Conservation (phyloP, 2,113 vertebrate genomes). For the Mesitornis unicolor region DNA sequence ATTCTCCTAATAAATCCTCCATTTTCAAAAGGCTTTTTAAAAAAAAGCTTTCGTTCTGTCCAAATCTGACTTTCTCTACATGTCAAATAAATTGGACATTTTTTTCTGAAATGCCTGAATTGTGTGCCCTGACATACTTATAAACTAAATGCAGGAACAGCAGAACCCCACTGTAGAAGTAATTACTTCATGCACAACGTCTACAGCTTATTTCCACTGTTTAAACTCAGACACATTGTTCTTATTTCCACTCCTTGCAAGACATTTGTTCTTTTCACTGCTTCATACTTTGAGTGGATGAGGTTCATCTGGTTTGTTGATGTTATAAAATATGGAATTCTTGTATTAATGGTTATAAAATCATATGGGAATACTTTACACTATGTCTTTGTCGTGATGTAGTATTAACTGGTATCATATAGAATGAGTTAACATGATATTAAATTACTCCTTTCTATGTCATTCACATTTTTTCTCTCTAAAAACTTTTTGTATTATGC, state of each 20-base stretch:
- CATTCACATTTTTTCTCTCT: constrained; percentile 51
- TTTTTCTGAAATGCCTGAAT: constrained; percentile 43
- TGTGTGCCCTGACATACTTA: constrained; percentile 49
- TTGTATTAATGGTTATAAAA: constrained; percentile 69
- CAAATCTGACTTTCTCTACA: constrained; percentile 8
- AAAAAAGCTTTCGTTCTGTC: background rate
- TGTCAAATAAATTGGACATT: constrained; percentile 13
- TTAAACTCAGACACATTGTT: constrained; percentile 77
- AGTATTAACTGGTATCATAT: constrained; percentile 68
- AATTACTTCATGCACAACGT: constrained; percentile 57
- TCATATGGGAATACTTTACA: constrained; percentile 80
- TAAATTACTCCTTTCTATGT: constrained; percentile 76
- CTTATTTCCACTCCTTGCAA: constrained; percentile 75
- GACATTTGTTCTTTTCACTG: constrained; percentile 75
- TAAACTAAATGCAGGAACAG: constrained; percentile 52
- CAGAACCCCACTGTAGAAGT: constrained; percentile 54
- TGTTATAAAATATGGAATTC: constrained; percentile 77
- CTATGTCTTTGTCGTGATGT: constrained; percentile 69
- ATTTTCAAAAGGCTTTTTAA: background rate
- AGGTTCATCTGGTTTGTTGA: constrained; percentile 76
- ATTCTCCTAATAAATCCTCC: background rate
- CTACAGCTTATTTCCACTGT: constrained; percentile 64
- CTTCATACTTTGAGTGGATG: constrained; percentile 60
- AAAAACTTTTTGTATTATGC: constrained; percentile 51
- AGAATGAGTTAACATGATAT: constrained; percentile 78